Percentiles rank a stretch among this genome's conserved stretches.
Conservation (phyloP, 2,113 vertebrate species). For the Ceyx melanurus region DNA sequence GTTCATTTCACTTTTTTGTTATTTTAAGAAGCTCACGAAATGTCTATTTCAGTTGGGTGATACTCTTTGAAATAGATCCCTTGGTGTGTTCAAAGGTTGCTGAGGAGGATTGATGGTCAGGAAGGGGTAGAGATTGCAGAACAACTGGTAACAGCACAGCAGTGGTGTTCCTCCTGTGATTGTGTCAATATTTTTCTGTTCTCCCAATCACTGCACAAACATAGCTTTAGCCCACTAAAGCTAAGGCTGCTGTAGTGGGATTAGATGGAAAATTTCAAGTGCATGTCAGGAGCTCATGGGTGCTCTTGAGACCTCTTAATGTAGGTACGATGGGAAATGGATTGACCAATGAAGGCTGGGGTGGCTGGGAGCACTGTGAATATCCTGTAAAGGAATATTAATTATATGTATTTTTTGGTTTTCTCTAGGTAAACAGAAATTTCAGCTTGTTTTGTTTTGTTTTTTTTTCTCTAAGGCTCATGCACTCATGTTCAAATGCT, state of each 20-base stretch:
- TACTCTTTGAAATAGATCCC: not conserved
- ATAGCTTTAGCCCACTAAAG: conserved; percentile 41
- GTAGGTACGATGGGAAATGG: not conserved
- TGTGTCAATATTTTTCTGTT: conserved; percentile 74
- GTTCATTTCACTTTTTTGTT: not conserved
- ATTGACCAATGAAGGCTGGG: not conserved
- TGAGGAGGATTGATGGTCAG: conserved; percentile 12
- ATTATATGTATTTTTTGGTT: not conserved
- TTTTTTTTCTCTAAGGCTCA: not conserved
- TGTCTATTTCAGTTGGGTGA: not conserved
- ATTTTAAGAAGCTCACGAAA: not conserved
- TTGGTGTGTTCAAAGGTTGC: conserved; percentile 62
- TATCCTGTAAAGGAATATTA: not conserved
- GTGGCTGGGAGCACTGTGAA: not conserved
- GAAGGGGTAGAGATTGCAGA: conserved; percentile 1
- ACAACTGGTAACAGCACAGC: not conserved
- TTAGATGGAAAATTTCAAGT: conserved; percentile 30
- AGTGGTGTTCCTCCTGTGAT: not conserved
- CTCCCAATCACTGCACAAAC: conserved; percentile 63
- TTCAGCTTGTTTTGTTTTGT: not conserved
- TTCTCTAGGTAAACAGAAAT: not conserved
- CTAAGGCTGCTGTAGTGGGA: not conserved
- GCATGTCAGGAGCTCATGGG: not conserved
- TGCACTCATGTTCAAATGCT: not conserved
- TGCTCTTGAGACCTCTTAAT: not conserved